Base-by-base conservation (phyloP, 1,140 invertebrate genomes). In the Dendroctonus ponderosae region DNA sequence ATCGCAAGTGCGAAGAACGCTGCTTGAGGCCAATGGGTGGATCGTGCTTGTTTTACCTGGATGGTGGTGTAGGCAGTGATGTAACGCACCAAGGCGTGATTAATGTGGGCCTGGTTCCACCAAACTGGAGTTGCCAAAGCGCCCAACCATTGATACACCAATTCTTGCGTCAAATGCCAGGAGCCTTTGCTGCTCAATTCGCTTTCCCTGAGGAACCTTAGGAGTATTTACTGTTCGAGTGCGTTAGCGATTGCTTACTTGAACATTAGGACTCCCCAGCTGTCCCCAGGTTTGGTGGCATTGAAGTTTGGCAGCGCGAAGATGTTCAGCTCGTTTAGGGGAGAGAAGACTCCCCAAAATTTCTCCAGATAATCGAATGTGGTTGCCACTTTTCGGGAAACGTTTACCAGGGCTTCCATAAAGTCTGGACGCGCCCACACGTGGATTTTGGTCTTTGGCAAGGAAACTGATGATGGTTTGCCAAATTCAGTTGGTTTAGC, bases 241-340 rank as follows among this genome's bases (percentile, higher is more conserved):
- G 8, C 9, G 49, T 15, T n/a, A 5, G 14, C 7, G 6, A 67
- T n/a, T 48, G 37, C 76, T 79, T 82, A 92, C 90, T 86, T 90
- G 76, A 91, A 89, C 9, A 90, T 80, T 67, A 91, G 84, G 5
- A 92, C 78, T 5, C 91, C 91, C 89, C 89, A 92, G 73, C 85
- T 87, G 72, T 91, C 88, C 46, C 88, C 87, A 0, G 87, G 85
- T 71, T 85, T 85, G 0, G 83, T 81, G 0, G 84, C 83, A 66
- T 86, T 84, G 73, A 93, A 92, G 72, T 89, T 90, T 0, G 94
- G 93, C 52, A 97, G 80, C 0, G 91, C 93, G 0, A 96, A 84
- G 9, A 95, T 80, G 78, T 97, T 93, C 56, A 92, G 78, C 77
- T 90, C 88, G 0, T 83, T 79, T 8, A 93, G 75, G 3, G 91